Base-by-base conservation (phyloP, 92 coral and sea anemone species). In the Porites cylindrica region DNA sequence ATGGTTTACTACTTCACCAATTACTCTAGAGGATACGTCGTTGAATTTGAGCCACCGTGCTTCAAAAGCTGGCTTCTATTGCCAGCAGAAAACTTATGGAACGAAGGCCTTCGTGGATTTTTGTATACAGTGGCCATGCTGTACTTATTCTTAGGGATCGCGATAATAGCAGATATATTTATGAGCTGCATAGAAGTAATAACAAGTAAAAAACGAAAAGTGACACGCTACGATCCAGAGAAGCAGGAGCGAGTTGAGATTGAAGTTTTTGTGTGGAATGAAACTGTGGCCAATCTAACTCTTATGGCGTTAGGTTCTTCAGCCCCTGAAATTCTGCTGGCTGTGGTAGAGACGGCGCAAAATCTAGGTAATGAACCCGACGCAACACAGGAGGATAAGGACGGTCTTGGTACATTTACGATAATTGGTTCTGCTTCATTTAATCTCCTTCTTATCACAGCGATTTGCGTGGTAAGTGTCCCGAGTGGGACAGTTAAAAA, bases 181-280 rank as follows among this genome's bases (percentile, higher is more conserved):
- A 93, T 95, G 95, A 93, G 98, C 80, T 91, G 91, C 24, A 93
- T 95, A 23, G 98, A 95, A 18, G 98, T 95, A 4, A 95, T 95
- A 23, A 95, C 98, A 1, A 95, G 98, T 71, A 95, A 95, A 76
- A 95, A 95, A 77, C 88, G 91, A 7, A 95, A 91, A 75, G 88
- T 95, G 5, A 89, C 94, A 0, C 93, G 94, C 10, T 95, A 80
- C 65, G 98, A 95, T 38, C 92, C 93, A 7, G 98, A 95, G 72
- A 91, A 88, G 71, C 87, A 83, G 71, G 96, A 95, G 79, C 90
- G 96, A 58, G 90, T 93, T 1, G 96, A 95, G 81, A 93, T 91
- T 47, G 98, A 95, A 68, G 96, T 95, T 62, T 95, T 95, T 82
- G 96, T 95, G 11, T 95, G 98, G 98, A 95, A 95, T 23, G 98